phyloP scores from a whole-genome alignment of 2,888 invertebrate species.

The Ceraclea dissimilis region DNA sequence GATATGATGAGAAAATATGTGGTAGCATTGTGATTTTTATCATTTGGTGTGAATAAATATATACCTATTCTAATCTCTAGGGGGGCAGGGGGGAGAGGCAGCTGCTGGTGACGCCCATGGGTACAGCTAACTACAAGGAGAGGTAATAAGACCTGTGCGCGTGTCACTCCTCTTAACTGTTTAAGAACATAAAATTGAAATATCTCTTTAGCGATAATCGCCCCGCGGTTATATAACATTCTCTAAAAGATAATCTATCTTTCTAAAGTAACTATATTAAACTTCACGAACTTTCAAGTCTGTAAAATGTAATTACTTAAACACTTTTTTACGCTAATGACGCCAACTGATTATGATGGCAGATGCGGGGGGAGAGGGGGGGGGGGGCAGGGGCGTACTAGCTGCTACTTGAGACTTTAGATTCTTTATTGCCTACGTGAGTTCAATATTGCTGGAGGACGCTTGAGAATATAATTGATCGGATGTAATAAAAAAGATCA shows the following conservation, averaged over 20 bases:
- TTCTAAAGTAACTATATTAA: neutral
- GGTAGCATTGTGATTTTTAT: no score
- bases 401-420: neutral
- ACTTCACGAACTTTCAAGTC: neutral
- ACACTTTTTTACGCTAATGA: neutral
- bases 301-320: neutral
- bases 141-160: slow-evolving; percentile 8
- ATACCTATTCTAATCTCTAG: no score
- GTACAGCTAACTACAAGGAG: no score
- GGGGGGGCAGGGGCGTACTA: no score
- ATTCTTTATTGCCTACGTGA: slow-evolving; percentile 2
- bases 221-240: slow-evolving; percentile 7
- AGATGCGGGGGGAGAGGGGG: no score
- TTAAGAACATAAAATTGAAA: slow-evolving; percentile 21
- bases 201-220: slow-evolving; percentile 19
- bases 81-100: no score
- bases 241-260: slow-evolving; percentile 3
- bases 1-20: no score
- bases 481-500: no score
- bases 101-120: no score
- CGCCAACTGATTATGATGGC: neutral
- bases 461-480: no score
- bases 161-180: slow-evolving; percentile 13
- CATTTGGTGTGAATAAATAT: no score
- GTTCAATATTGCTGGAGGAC: neutral